Evolutionary conservation across 2,113 vertebrate genomes (phyloP).

Genomic region (Protomyctophum bolini): DNA sequence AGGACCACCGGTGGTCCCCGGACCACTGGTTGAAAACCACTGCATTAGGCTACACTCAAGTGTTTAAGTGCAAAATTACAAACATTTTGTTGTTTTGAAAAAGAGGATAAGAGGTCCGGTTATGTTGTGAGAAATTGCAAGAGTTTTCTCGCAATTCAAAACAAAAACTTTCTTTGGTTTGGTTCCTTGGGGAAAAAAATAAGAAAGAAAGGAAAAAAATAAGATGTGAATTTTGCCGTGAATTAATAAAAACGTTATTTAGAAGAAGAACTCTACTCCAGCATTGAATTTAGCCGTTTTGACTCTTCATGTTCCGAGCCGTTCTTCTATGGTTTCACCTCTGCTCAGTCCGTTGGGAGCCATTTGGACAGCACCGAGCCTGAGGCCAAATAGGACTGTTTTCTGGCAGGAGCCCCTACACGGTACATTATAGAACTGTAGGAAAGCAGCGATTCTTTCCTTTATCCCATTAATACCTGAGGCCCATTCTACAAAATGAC

Average conservation of each 20-base stretch:
- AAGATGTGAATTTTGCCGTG: constrained; percentile 9
- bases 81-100: no score
- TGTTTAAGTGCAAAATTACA: no score
- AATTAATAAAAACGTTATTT: constrained; percentile 41
- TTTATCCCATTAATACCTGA: no score
- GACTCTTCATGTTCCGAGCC: constrained; percentile 21
- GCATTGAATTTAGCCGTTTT: constrained; percentile 37
- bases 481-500: no score
- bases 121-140: no score
- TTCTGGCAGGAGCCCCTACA: constrained; percentile 40
- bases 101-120: no score
- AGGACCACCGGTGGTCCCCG: no score
- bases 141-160: neutral
- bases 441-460: constrained; percentile 53
- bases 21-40: no score
- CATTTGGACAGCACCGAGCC: constrained; percentile 34
- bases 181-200: constrained; percentile 16
- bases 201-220: constrained; percentile 13
- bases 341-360: constrained; percentile 41
- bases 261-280: constrained; percentile 25
- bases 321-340: constrained; percentile 35
- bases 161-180: constrained; percentile 33
- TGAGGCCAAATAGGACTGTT: constrained; percentile 47
- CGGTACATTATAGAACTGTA: constrained; percentile 47
- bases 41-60: no score